phyloP scores from a whole-genome alignment of 2,797 vertebrate genomes.

The Odontamblyopus rebecca region DNA sequence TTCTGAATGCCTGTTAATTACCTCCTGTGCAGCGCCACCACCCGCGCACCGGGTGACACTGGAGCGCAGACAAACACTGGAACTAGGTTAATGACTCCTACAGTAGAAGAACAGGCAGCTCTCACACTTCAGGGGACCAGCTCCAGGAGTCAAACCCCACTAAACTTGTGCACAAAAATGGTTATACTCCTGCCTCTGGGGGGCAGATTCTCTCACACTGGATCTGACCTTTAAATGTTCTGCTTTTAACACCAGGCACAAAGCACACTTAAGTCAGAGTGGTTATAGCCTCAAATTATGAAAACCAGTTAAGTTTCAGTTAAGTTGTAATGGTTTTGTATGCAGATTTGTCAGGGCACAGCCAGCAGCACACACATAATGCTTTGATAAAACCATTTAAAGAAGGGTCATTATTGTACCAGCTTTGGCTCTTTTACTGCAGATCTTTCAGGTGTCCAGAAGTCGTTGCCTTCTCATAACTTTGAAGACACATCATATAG shows the following conservation, averaged over 20 bases:
- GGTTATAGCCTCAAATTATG: background rate
- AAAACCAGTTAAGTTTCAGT: background rate
- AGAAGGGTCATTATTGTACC: background rate
- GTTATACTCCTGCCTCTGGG: background rate
- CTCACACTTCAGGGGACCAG: background rate
- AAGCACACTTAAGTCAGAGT: background rate
- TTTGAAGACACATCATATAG: background rate
- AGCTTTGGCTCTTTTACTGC: background rate
- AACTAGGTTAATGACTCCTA: conserved; percentile 67
- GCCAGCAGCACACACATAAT: background rate
- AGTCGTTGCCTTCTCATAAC: background rate
- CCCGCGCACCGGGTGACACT: conserved; percentile 18
- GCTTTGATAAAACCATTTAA: background rate
- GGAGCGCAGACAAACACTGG: conserved; percentile 41
- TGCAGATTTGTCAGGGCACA: background rate
- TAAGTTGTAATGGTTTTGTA: background rate
- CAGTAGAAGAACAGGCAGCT: background rate
- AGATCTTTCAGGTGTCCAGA: background rate
- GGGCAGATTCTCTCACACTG: background rate
- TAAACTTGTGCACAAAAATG: background rate
- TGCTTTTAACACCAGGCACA: background rate
- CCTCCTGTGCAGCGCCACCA: conserved; percentile 54
- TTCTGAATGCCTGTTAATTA: conserved; percentile 73
- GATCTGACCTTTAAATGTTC: background rate
- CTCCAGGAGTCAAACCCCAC: background rate